Evolutionary conservation across 2,797 vertebrate species (phyloP).

Genomic region (Buphagus erythrorhynchus): DNA sequence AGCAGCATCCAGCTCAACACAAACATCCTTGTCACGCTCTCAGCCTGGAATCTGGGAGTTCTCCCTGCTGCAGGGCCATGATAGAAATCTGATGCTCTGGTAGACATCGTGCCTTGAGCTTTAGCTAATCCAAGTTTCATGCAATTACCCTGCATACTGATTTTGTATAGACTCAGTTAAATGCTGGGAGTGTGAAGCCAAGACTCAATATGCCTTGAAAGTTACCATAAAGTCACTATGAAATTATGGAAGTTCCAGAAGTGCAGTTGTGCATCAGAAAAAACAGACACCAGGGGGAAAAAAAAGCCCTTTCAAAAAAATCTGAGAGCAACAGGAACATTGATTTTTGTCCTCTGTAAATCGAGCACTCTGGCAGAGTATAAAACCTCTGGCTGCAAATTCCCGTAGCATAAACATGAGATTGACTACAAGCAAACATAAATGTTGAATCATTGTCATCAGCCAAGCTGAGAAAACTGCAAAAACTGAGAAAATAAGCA

Average conservation of each 20-base stretch:
- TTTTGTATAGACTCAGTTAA: constrained; percentile 24
- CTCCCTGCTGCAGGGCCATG: not conserved
- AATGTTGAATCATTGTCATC: not conserved
- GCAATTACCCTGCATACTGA: not conserved
- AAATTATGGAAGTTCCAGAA: not conserved
- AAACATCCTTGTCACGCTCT: not conserved
- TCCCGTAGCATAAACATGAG: not conserved
- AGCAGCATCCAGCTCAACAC: not conserved
- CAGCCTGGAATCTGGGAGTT: not conserved
- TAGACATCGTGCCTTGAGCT: not conserved
- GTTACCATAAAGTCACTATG: not conserved
- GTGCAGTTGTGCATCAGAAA: not conserved
- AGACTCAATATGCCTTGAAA: constrained; percentile 20
- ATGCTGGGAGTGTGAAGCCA: not conserved
- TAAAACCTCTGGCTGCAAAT: not conserved
- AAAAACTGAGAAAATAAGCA: not conserved
- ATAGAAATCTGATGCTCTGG: constrained; percentile 16
- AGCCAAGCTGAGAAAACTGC: not conserved
- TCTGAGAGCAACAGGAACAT: not conserved
- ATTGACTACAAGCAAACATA: not conserved
- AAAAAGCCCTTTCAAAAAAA: not conserved
- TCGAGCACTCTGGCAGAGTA: not conserved
- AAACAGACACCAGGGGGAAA: not conserved
- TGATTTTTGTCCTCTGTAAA: not conserved
- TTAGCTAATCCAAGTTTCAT: constrained; percentile 11